phyloP scores from a whole-genome alignment of 2,113 vertebrate species.

The Zootoca vivipara region DNA sequence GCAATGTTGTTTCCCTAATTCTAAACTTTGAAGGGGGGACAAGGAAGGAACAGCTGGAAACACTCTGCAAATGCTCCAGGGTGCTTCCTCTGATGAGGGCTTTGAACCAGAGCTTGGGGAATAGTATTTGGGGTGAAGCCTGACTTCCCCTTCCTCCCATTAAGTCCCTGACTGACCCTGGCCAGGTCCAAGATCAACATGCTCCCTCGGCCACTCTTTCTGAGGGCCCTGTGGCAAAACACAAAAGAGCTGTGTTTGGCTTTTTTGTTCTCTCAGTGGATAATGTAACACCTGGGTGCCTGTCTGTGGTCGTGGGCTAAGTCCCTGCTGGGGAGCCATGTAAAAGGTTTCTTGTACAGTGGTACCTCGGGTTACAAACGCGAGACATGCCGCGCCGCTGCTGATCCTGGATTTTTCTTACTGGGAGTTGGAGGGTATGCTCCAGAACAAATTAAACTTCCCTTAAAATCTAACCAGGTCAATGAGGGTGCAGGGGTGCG shows the following conservation, averaged over 20 bases:
- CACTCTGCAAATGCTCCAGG: not conserved
- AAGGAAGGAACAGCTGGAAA: not conserved
- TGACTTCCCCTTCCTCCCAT: not conserved
- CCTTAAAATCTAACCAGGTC: not conserved
- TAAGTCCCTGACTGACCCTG: not conserved
- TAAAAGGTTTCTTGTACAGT: not conserved
- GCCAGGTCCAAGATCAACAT: too few species aligned
- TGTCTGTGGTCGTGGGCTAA: not conserved
- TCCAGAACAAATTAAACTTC: too few species aligned
- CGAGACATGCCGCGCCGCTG: too few species aligned
- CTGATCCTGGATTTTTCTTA: too few species aligned
- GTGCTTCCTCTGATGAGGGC: not conserved
- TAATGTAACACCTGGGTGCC: not conserved
- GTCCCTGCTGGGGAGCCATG: not conserved
- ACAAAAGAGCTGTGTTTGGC: not conserved
- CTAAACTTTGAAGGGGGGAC: not conserved
- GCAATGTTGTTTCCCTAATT: not conserved
- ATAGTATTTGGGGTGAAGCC: not conserved
- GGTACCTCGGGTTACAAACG: too few species aligned
- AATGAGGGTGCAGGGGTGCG: too few species aligned
- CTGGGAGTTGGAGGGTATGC: too few species aligned
- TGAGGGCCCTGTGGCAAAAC: not conserved
- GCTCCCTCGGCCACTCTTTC: not conserved
- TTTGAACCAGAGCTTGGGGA: not conserved
- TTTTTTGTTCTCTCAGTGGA: too few species aligned